Base-by-base conservation (phyloP, 2,797 vertebrate genomes). In the Helostoma temminkii region DNA sequence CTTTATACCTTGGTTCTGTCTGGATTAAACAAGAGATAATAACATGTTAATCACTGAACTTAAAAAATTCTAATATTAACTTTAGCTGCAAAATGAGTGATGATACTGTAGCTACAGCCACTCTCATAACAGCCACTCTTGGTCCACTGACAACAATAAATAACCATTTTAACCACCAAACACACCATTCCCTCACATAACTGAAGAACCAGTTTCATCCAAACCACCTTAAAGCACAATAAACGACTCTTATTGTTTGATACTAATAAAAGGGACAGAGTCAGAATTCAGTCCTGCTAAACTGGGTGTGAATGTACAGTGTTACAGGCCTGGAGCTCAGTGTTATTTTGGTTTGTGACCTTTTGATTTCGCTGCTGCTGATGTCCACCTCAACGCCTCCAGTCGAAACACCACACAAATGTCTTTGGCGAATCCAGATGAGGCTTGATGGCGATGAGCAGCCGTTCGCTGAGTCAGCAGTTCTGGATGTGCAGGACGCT, bases 381-480 rank as follows among this genome's bases (percentile, higher is more conserved):
- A 3, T 3, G 36, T 30, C 25, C 32, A 21, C 32, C 14, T 28
- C 12, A 9, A 21, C 4, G 1, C 42, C 42, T 30, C 1, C 1
- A 28, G 30, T 9, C 15, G 2, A 37, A 28, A 36, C 19, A 16
- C 39, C 14, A 26, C 43, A 49, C 16, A 21, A 18, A 14, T 21
- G 3, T 26, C 37, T 50, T 11, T 24, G 32, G 6, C 26, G 6
- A 28, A 28, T 28, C 26, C 26, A 28, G 64, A 57, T 12, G 56
- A 49, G 21, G 57, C 36, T 48, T 15, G n/a, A n/a, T n/a, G 9
- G 16, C 0, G 28, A 64, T 66, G 43, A 12, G n/a, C 54, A 8
- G 43, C 15, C 3, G 7, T 6, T 62, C 25, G 1, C 11, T 50
- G 63, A 83, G 32, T 88, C 89, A 89, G 80, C 86, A 81, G 5